These are phyloP conservation scores for Neodiprion virginianus DNA, from an alignment of 1,140 invertebrate genomes.

Conservation along the genomic window DNA sequence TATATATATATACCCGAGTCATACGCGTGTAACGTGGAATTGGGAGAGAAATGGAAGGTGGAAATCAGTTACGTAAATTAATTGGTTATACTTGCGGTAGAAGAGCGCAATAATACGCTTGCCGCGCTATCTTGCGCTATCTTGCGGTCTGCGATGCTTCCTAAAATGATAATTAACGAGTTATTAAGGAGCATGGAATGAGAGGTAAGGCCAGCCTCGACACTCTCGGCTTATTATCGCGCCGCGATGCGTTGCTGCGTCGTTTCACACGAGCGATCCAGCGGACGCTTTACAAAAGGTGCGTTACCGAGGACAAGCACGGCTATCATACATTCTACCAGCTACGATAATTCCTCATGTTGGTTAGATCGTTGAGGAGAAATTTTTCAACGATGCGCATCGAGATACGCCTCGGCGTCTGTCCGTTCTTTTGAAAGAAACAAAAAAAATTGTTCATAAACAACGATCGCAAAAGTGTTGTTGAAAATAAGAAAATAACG, in stretches of 20 bases:
- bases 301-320: too few relatives aligned
- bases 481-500: too few relatives aligned
- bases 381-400: background rate
- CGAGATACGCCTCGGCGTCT: background rate
- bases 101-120: background rate
- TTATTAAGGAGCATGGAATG: conserved; percentile 54
- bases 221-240: conserved; percentile 37
- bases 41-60: conserved; percentile 48
- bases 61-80: conserved; percentile 55
- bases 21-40: background rate
- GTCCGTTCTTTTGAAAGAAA: too few relatives aligned
- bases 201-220: conserved; percentile 27
- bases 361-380: background rate
- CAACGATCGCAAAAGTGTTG: too few relatives aligned
- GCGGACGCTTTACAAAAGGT: too few relatives aligned
- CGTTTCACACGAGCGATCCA: conserved; percentile 44
- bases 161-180: conserved; percentile 65
- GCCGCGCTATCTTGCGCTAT: background rate
- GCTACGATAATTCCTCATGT: too few relatives aligned
- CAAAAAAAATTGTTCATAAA: too few relatives aligned
- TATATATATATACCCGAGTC: too few relatives aligned
- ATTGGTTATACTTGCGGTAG: conserved; percentile 38
- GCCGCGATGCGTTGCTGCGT: conserved; percentile 10
- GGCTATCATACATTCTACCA: too few relatives aligned
- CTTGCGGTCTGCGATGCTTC: conserved; percentile 33